Conservation (phyloP, 2,797 vertebrate species). For the Phoeniculus purpureus region DNA sequence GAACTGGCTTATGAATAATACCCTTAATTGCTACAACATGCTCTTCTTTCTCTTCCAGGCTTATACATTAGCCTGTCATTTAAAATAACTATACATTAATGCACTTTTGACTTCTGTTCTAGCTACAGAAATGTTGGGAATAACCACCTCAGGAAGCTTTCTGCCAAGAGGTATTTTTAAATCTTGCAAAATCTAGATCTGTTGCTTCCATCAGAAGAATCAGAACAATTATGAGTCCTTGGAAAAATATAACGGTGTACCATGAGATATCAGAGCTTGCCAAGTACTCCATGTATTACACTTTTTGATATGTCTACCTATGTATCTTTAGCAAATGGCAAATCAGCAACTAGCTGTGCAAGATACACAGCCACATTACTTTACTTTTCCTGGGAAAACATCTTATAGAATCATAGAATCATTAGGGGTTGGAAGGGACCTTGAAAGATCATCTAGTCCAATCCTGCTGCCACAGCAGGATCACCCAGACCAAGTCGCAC, state of each 20-base stretch:
- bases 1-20: constrained; percentile 7
- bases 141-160: neutral
- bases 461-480: no score
- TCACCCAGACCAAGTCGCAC: no score
- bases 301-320: neutral
- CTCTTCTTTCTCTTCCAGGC: neutral
- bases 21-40: constrained; percentile 40
- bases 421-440: no score
- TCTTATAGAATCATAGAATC: no score
- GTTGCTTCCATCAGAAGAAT: constrained; percentile 38
- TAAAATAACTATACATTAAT: neutral
- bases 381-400: neutral
- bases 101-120: constrained; percentile 12
- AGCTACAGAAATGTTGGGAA: constrained; percentile 22
- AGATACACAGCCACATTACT: neutral
- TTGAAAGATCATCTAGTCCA: no score
- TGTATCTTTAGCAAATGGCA: neutral
- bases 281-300: neutral
- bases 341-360: neutral
- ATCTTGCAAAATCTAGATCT: neutral
- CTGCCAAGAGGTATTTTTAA: neutral
- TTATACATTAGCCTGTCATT: constrained; percentile 3
- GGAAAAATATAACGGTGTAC: neutral
- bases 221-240: neutral
- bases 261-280: neutral